A percentile compares a stretch with the other conserved stretches of the same genome.
Conservation (phyloP, 2,888 invertebrate genomes). For the Hydraecia micacea region DNA sequence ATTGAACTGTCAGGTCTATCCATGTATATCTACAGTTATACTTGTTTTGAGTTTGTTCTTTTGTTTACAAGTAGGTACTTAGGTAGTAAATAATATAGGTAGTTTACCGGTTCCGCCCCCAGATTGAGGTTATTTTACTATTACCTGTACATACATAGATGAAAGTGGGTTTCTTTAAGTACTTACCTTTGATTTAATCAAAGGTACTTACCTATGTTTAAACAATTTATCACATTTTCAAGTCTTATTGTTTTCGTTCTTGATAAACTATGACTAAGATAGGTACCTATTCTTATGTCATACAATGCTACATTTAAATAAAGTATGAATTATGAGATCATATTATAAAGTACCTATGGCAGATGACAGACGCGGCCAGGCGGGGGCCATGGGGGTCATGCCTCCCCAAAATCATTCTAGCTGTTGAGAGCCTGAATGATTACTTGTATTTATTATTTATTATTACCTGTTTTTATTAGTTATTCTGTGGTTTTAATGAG, state of each 20-base stretch:
- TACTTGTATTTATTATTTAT: no score
- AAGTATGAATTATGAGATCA: neutral
- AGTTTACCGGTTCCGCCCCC: constrained; percentile 30
- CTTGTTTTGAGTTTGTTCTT: neutral
- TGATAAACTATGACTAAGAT: neutral
- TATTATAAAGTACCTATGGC: neutral
- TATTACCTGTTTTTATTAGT: no score
- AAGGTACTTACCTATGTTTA: neutral
- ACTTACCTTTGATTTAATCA: no score
- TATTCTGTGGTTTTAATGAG: no score
- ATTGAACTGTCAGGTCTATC: neutral
- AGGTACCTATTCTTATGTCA: neutral
- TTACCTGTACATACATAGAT: neutral
- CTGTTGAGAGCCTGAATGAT: no score
- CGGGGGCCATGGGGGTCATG: no score
- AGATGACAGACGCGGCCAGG: no score
- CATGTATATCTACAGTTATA: neutral
- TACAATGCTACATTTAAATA: neutral
- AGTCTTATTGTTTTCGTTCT: constrained; percentile 7
- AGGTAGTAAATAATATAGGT: neutral
- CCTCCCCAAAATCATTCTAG: no score
- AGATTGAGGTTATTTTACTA: constrained; percentile 23
- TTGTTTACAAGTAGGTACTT: neutral
- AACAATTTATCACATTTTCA: neutral
- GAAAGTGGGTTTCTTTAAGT: neutral